A percentile compares a stretch with the other conserved stretches of the same genome.
phyloP scores from a whole-genome alignment of 2,797 vertebrate genomes.

The Nyctalus aviator region DNA sequence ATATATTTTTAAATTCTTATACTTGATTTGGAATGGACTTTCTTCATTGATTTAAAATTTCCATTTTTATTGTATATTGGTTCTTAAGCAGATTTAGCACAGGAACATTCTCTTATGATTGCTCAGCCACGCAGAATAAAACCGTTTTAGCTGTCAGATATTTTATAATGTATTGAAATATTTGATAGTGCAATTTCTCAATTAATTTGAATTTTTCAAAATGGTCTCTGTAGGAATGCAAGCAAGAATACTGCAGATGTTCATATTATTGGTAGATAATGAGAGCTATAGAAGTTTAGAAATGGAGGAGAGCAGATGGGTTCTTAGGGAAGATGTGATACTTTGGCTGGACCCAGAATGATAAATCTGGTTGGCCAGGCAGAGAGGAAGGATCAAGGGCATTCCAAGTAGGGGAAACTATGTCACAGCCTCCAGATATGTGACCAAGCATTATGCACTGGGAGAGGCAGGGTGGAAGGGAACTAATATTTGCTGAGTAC shows the following conservation, averaged over 20 bases:
- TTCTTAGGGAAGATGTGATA: not conserved
- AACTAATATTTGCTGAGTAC: not conserved
- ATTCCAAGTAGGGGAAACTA: not conserved
- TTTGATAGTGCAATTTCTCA: not conserved
- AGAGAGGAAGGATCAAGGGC: not conserved
- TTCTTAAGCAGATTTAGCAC: not conserved
- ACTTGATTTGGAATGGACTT: not conserved
- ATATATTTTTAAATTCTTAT: not conserved
- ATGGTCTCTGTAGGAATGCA: not conserved
- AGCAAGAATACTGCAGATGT: not conserved
- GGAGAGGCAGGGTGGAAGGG: not conserved
- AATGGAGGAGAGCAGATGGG: not conserved
- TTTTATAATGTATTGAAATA: slow-evolving; percentile 51
- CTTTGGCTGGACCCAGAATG: not conserved
- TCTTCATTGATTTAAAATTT: slow-evolving; percentile 14
- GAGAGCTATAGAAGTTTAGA: not conserved
- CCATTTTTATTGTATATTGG: not conserved
- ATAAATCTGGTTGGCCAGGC: not conserved
- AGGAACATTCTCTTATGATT: not conserved
- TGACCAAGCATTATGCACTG: not conserved
- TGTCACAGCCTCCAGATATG: not conserved
- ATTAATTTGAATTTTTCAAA: slow-evolving; percentile 28
- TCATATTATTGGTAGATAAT: not conserved
- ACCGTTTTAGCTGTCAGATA: not conserved
- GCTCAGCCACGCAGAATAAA: not conserved